Evolutionary conservation across 2,797 vertebrate genomes (phyloP).

Genomic region (Brotula barbata): DNA sequence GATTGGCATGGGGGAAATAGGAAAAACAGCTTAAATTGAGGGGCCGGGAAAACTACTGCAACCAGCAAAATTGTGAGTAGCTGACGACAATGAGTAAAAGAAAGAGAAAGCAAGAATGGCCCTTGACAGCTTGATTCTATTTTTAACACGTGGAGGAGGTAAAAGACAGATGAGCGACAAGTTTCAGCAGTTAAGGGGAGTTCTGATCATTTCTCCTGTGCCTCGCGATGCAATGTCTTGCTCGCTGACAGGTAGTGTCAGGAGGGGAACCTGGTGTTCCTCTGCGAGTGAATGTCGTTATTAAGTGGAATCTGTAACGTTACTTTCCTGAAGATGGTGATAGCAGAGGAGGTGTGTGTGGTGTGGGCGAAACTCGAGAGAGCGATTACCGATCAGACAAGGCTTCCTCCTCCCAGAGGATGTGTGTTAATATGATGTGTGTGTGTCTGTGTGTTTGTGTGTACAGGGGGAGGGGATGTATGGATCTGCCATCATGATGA

Average conservation of each 20-base stretch:
- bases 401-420: slow-evolving; percentile 46
- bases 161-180: slow-evolving; percentile 66
- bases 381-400: slow-evolving; percentile 57
- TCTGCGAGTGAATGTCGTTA: slow-evolving; percentile 44
- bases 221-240: slow-evolving; percentile 50
- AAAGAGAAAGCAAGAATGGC: slow-evolving; percentile 22
- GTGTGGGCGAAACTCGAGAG: slow-evolving; percentile 25
- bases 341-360: slow-evolving; percentile 29
- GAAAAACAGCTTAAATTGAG: slow-evolving; percentile 27
- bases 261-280: slow-evolving; percentile 46
- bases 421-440: slow-evolving; percentile 33
- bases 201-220: slow-evolving; percentile 57
- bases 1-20: slow-evolving; percentile 20
- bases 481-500: slow-evolving; percentile 59
- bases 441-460: slow-evolving; percentile 15
- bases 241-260: slow-evolving; percentile 63
- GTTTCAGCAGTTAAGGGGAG: slow-evolving; percentile 52
- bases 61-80: slow-evolving; percentile 52
- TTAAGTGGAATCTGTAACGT: slow-evolving; percentile 58
- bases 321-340: slow-evolving; percentile 49
- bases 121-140: slow-evolving; percentile 72
- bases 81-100: slow-evolving; percentile 32
- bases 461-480: slow-evolving; percentile 28
- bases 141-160: slow-evolving; percentile 66
- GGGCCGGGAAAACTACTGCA: slow-evolving; percentile 42